Conservation (phyloP, 2,113 vertebrate genomes). For the Strix uralensis region DNA sequence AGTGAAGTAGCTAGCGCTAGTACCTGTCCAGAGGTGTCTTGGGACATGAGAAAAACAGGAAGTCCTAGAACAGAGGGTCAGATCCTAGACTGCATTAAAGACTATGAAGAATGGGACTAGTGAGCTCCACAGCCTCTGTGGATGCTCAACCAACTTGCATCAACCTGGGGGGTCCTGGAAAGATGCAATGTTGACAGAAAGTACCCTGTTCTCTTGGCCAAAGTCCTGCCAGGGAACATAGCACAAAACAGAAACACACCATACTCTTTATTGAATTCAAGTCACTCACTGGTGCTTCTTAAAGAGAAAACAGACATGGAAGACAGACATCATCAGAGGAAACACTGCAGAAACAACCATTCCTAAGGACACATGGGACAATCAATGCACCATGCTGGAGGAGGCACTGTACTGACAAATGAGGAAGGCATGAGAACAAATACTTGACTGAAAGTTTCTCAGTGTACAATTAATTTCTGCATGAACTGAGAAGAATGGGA, state of each 20-base stretch:
- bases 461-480: neutral
- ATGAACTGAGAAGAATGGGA: neutral
- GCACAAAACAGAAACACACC: neutral
- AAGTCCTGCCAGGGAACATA: neutral
- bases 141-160: accelerated
- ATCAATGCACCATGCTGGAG: neutral
- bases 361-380: neutral
- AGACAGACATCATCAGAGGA: neutral
- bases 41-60: neutral
- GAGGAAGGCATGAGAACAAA: neutral
- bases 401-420: neutral
- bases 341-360: neutral
- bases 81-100: neutral
- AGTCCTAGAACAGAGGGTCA: neutral
- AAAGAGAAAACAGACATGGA: neutral
- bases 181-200: neutral
- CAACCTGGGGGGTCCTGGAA: neutral
- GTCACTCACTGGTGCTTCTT: neutral
- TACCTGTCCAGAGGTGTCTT: neutral
- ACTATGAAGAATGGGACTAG: neutral
- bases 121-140: neutral
- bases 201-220: neutral
- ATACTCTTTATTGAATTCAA: neutral
- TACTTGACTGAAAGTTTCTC: neutral
- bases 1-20: neutral